phyloP scores from a whole-genome alignment of 2,113 vertebrate species.

The Lampris megalopsis region DNA sequence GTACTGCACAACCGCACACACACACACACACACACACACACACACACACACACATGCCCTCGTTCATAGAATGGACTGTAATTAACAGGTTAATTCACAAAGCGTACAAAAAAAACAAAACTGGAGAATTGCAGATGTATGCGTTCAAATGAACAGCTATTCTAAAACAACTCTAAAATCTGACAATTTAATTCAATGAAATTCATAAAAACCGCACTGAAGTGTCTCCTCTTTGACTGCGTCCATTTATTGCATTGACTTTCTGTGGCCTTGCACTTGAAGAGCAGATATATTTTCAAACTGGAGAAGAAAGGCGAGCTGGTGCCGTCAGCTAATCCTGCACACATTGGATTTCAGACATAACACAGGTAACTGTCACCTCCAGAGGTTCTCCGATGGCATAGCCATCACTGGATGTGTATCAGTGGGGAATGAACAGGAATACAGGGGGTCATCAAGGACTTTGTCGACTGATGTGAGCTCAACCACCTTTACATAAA shows the following conservation, averaged over 20 bases:
- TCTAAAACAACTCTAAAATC: background rate
- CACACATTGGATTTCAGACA: too few species aligned
- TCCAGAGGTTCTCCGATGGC: too few species aligned
- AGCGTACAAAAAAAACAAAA: constrained; percentile 32
- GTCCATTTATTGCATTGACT: constrained; percentile 60
- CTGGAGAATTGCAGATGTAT: constrained; percentile 19
- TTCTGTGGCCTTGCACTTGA: constrained; percentile 55
- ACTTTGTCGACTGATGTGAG: constrained; percentile 3
- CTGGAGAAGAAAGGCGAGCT: constrained; percentile 38
- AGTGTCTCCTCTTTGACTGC: constrained; percentile 60
- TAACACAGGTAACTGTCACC: too few species aligned
- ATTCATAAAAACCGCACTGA: constrained; percentile 58
- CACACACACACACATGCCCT: too few species aligned
- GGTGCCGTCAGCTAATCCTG: constrained; percentile 46
- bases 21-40: background rate
- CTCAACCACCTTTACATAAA: constrained; percentile 8
- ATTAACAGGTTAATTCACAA: constrained; percentile 21
- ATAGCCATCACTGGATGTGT: too few species aligned
- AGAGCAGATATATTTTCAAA: constrained; percentile 57
- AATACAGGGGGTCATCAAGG: background rate
- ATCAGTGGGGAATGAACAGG: background rate
- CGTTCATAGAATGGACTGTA: too few species aligned
- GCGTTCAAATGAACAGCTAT: constrained; percentile 29
- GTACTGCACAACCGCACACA: constrained; percentile 27
- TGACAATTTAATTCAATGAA: constrained; percentile 57